A percentile compares a stretch with the other conserved stretches of the same genome.
Evolutionary conservation across 1,140 invertebrate genomes (phyloP).

Genomic region (Heliconius hermathena): DNA sequence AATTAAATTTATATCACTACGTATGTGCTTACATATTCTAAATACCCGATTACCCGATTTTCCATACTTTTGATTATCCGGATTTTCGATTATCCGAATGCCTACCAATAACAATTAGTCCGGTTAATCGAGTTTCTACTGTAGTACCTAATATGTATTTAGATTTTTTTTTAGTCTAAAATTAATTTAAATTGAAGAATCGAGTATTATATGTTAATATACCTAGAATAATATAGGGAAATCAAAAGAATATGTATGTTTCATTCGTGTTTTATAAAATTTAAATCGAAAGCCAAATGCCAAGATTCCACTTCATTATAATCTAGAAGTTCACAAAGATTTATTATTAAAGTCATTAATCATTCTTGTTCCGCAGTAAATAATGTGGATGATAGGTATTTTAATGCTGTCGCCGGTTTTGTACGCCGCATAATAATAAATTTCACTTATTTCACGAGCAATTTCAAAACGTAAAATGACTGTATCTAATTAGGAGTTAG

Average conservation of each 20-base stretch:
- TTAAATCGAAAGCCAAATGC: constrained; percentile 1
- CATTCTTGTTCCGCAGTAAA: constrained; percentile 9
- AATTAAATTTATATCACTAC: too few species aligned
- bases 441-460: constrained; percentile 16
- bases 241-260: background rate
- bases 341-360: constrained; percentile 12
- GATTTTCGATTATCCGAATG: too few species aligned
- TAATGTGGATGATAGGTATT: constrained; percentile 11
- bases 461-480: constrained; percentile 14
- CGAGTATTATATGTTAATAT: too few species aligned
- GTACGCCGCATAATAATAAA: constrained; percentile 20
- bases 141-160: too few species aligned
- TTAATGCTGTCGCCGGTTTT: constrained; percentile 10
- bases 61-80: too few species aligned
- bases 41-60: too few species aligned
- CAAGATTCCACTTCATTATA: background rate
- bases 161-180: too few species aligned
- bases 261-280: background rate
- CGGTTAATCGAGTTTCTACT: too few species aligned
- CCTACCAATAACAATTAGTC: too few species aligned
- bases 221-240: too few species aligned
- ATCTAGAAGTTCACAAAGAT: constrained; percentile 7
- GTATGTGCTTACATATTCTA: too few species aligned
- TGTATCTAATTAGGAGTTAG: constrained; percentile 22
- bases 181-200: too few species aligned